Base-by-base conservation (phyloP, 1,140 invertebrate species). In the Oryctes rhinoceros region DNA sequence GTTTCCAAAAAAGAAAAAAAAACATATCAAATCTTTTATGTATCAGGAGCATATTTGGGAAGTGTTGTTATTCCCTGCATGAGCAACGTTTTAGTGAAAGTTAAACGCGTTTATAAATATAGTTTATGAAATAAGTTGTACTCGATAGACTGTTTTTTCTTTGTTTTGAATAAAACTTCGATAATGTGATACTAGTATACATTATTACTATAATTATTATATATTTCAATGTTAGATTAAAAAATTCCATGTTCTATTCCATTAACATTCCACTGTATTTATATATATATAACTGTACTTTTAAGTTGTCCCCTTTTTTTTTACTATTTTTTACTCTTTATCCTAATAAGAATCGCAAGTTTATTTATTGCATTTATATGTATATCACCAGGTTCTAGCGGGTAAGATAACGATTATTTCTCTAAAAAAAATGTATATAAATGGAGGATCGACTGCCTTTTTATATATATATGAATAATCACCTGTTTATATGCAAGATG, bases 141-240 rank as follows among this genome's bases (percentile, higher is more conserved):
- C 39, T 44, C 39, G 39, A 44, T 44, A 10, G 53, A 59, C 53
- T 59, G 53, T 59, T 59, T 59, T 59, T 53, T 13, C 7, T 30
- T 59, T 59, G 18, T 44, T 44, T 44, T 59, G n/a, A 35, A 71
- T 37, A 71, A 71, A 37, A 24, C 13, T 71, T 13, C 65, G 11
- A 71, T 71, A 71, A 71, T 71, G 65, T 71, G 65, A 71, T 71
- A 71, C 65, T 71, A 71, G 65, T 24, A 37, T 35, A 71, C 24
- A 20, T 71, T 71, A 10, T 71, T 24, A 71, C 35, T 71, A 71
- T 71, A 15, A 35, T 3, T 71, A 71, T 30, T 18, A 7, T 24
- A 71, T 24, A 35, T 71, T 24, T 5, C 37, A 35, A 71, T 30
- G 9, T 24, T 71, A 24, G 35, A 71, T 24, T 71, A 71, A 71